Base-by-base conservation (phyloP, 1,140 invertebrate genomes). In the Nasonia giraulti region DNA sequence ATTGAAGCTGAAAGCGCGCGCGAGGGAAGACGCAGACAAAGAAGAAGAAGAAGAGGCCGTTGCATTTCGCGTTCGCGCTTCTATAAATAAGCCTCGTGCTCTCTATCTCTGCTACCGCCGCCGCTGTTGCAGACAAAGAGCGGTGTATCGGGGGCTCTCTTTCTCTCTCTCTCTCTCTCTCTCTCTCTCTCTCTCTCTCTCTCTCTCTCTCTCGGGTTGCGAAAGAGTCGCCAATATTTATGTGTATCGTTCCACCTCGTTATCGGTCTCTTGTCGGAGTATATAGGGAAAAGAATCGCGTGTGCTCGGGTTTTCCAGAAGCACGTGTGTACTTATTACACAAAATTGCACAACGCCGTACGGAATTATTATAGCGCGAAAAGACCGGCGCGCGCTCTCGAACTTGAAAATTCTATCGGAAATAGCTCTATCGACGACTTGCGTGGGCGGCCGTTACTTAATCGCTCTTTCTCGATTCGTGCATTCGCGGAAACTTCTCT, bases 31-130 rank as follows among this genome's bases (percentile, higher is more conserved):
- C 1, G 27, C 55, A n/a, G 55, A 62, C 55, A 62, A 62, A 75
- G 23, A 62, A 23, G 27, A 31, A 37, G 55, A 75, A 44, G 40
- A 76, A 14, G 69, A 50, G 80, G 23, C 17, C 73, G 80, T 78
- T 79, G 68, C 75, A 77, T 74, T 79, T 85, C 44, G 74, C 79
- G 14, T 84, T 80, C 62, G 82, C 84, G 47, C 77, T 87, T 89
- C 90, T 91, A 91, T 89, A 90, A 91, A 91, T 91, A 90, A 88
- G 76, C 81, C 27, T 37, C 17, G 40, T 27, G 27, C 27, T 27
- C 80, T 55, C n/a, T 74, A 14, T 68, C 44, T 44, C 69, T 33
- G 8, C n/a, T 20, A 2, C 62, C 62, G 33, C 33, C 27, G 27
- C 27, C 27, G 27, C 27, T 27, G 27, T 27, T 23, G 47, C 73